phyloP scores from a whole-genome alignment of 2,888 invertebrate genomes.

The Epinotia nisella region DNA sequence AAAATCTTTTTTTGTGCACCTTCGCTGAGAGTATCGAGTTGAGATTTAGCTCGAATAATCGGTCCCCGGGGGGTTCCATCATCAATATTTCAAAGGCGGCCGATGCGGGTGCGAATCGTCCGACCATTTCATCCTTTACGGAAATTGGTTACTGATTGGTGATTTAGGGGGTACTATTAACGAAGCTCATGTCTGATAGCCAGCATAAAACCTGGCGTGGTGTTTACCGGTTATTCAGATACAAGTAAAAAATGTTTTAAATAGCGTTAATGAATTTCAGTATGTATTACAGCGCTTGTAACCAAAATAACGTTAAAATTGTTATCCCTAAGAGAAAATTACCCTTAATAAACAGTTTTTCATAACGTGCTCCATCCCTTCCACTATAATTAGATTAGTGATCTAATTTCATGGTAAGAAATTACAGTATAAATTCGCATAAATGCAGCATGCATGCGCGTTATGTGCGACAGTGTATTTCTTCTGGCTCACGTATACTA shows the following conservation, averaged over 20 bases:
- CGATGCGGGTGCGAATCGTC: conserved; percentile 28
- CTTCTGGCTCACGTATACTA: no score
- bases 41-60: conserved; percentile 37
- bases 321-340: no score
- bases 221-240: not conserved
- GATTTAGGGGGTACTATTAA: conserved; percentile 13
- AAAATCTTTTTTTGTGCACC: conserved; percentile 8
- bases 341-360: no score
- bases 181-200: not conserved
- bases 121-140: conserved; percentile 23
- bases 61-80: conserved; percentile 17
- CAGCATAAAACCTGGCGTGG: not conserved
- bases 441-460: no score
- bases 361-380: no score
- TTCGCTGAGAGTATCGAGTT: conserved; percentile 17
- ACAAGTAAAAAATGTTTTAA: not conserved
- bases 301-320: not conserved
- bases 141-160: conserved; percentile 31
- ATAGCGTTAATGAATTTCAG: no score
- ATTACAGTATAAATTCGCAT: no score
- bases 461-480: no score
- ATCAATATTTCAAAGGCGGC: conserved; percentile 36
- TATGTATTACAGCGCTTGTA: not conserved
- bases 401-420: no score
- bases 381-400: no score